Percentiles rank a stretch among this genome's conserved stretches.
phyloP scores from a whole-genome alignment of 2,797 vertebrate species.

The Fratercula arctica region DNA sequence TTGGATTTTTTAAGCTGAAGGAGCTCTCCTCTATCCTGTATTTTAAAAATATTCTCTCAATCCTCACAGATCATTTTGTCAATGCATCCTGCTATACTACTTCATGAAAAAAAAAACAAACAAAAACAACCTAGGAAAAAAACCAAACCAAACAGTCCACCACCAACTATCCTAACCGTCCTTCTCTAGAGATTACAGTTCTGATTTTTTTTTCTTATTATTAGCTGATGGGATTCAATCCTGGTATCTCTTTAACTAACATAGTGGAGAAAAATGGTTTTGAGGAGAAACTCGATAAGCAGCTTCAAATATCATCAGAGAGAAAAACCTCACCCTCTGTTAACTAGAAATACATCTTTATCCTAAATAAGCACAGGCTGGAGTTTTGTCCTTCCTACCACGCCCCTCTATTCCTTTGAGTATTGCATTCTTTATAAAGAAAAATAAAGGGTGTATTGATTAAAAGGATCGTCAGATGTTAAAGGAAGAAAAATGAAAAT shows the following conservation, averaged over 20 bases:
- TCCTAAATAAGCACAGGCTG: not conserved
- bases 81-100: not conserved
- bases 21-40: not conserved
- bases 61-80: not conserved
- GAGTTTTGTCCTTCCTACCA: not conserved
- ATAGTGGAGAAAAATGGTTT: not conserved
- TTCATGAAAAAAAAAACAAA: not conserved
- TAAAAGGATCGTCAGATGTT: not conserved
- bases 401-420: not conserved
- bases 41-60: not conserved
- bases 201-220: not conserved
- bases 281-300: not conserved
- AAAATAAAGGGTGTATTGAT: not conserved
- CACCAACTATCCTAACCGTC: not conserved
- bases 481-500: not conserved
- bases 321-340: not conserved
- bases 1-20: not conserved
- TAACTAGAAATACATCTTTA: not conserved
- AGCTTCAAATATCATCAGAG: not conserved
- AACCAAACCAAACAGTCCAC: rapidly evolving
- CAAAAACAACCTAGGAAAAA: rapidly evolving
- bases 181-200: not conserved
- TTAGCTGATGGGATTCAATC: not conserved
- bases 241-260: not conserved
- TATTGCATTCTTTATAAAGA: not conserved